Evolutionary conservation across 2,797 vertebrate genomes (phyloP).

Genomic region (Periophthalmus magnuspinnatus): DNA sequence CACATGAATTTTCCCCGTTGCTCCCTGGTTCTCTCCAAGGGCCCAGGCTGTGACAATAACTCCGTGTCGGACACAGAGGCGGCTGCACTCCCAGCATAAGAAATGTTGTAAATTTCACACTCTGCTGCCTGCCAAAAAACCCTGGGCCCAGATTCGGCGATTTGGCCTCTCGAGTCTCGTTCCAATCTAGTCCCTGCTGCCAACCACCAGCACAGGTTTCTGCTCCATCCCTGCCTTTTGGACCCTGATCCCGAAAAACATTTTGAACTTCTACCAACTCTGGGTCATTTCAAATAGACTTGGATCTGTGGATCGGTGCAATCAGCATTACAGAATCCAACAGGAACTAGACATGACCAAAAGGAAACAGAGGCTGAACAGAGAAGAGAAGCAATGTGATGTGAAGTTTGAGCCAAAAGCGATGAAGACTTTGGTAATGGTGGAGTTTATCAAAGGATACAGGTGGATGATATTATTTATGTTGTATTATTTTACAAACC

Average conservation of each 20-base stretch:
- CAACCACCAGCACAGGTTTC: constrained; percentile 55
- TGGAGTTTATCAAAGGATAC: constrained; percentile 26
- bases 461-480: constrained; percentile 18
- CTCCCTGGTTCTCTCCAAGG: constrained; percentile 35
- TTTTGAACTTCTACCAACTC: constrained; percentile 74
- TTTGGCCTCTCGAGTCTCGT: constrained; percentile 80
- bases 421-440: constrained; percentile 19
- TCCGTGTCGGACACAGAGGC: constrained; percentile 76
- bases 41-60: constrained; percentile 59
- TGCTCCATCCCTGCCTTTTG: constrained; percentile 56
- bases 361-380: constrained; percentile 16
- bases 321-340: constrained; percentile 47
- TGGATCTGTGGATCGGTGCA: constrained; percentile 68
- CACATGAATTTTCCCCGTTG: constrained; percentile 71
- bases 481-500: constrained; percentile 17
- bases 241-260: constrained; percentile 56
- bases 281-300: constrained; percentile 85
- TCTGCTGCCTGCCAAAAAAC: constrained; percentile 83
- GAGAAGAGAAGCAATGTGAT: constrained; percentile 3
- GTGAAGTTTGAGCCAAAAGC: constrained; percentile 15
- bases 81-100: constrained; percentile 83
- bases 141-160: constrained; percentile 83
- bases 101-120: constrained; percentile 88
- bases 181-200: constrained; percentile 49
- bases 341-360: constrained; percentile 41